Evolutionary conservation across 2,113 vertebrate genomes (phyloP).

Genomic region (Pachycephala philippinensis): DNA sequence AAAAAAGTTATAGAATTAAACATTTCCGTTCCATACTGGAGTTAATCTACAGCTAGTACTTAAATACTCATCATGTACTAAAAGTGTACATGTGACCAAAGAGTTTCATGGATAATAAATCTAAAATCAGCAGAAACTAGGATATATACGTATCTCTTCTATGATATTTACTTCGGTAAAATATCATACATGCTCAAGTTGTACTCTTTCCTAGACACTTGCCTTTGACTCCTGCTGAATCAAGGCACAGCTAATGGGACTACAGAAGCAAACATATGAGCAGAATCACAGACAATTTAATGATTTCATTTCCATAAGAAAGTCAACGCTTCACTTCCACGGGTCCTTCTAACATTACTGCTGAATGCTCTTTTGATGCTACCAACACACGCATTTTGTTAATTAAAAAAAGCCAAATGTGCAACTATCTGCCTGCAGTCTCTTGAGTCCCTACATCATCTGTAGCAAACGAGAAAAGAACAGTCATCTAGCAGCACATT

Average conservation of each 20-base stretch:
- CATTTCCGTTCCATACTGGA: neutral
- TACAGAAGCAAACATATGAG: neutral
- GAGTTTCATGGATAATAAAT: neutral
- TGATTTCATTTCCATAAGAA: neutral
- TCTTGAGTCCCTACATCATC: neutral
- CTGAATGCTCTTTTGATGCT: neutral
- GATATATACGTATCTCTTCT: neutral
- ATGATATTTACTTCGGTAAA: neutral
- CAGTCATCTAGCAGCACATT: neutral
- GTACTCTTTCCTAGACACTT: neutral
- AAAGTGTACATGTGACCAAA: neutral
- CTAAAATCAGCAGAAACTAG: neutral
- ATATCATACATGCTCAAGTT: neutral
- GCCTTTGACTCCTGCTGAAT: neutral
- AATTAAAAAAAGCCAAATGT: neutral
- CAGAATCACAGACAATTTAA: neutral
- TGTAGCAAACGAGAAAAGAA: neutral
- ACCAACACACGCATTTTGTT: neutral
- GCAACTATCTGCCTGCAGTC: neutral
- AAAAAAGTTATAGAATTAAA: neutral
- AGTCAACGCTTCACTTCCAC: neutral
- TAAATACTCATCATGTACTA: rapidly evolving
- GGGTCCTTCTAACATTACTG: neutral
- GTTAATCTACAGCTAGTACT: neutral
- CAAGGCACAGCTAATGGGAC: neutral